phyloP scores from a whole-genome alignment of 2,113 vertebrate species.

The Ptychochromis oligacanthus region DNA sequence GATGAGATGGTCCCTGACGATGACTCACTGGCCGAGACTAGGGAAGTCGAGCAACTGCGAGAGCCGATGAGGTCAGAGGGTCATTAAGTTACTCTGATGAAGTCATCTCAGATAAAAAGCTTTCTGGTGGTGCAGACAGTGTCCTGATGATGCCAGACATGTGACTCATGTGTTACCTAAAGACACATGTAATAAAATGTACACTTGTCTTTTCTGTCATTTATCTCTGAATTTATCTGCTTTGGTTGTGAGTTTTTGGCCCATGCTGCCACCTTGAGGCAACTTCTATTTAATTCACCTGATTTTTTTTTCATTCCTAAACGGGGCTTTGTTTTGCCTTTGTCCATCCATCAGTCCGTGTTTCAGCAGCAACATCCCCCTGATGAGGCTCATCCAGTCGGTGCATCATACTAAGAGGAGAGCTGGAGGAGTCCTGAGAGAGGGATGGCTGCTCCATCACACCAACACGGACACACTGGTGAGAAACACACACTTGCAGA shows the following conservation, averaged over 20 bases:
- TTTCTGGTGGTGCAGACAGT: neutral
- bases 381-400: slow-evolving; percentile 81
- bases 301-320: neutral
- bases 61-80: slow-evolving; percentile 68
- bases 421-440: slow-evolving; percentile 63
- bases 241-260: neutral
- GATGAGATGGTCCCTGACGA: slow-evolving; percentile 44
- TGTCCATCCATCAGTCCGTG: slow-evolving; percentile 56
- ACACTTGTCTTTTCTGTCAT: too few relatives aligned
- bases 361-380: slow-evolving; percentile 80
- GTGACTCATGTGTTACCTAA: neutral
- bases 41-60: neutral
- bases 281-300: neutral
- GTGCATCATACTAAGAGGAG: slow-evolving; percentile 73
- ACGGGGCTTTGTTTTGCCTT: neutral
- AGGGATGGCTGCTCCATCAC: slow-evolving; percentile 79
- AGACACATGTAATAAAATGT: neutral
- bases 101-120: slow-evolving; percentile 3
- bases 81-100: neutral
- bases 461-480: slow-evolving; percentile 77
- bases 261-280: slow-evolving; percentile 37
- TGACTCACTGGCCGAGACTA: slow-evolving; percentile 14
- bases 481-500: slow-evolving; percentile 4
- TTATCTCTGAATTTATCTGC: neutral
- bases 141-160: neutral